These are phyloP conservation scores for Tetragnatha versicolor DNA, from an alignment of 1,140 invertebrate species.

Conservation along the genomic window DNA sequence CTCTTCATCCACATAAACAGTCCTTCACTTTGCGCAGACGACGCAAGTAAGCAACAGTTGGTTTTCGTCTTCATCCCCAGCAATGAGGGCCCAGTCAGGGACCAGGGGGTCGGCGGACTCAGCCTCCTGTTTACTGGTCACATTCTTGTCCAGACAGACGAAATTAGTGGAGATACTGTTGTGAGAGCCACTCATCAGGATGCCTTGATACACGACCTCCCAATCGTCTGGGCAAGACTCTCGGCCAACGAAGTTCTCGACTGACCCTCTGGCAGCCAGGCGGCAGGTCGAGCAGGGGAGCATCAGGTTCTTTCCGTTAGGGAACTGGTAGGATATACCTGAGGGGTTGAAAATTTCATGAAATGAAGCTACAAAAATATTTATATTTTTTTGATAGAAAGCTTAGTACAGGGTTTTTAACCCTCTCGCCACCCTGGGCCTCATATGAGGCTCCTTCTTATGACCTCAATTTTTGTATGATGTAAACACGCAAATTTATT, in stretches of 20 bases:
- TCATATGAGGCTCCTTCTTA: too few species aligned
- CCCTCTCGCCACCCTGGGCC: too few species aligned
- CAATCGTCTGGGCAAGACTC: slow-evolving; percentile 26
- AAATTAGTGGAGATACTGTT: slow-evolving; percentile 21
- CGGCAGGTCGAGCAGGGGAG: slow-evolving; percentile 16
- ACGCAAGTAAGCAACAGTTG: slow-evolving; percentile 25
- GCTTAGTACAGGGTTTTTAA: too few species aligned
- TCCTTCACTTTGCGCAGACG: slow-evolving; percentile 39
- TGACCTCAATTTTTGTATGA: too few species aligned
- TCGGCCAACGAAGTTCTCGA: slow-evolving; percentile 22
- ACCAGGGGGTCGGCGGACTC: not conserved
- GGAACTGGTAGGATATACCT: slow-evolving; percentile 25
- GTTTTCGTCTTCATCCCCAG: slow-evolving; percentile 11
- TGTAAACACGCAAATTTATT: too few species aligned
- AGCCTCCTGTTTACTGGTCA: not conserved
- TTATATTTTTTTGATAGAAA: too few species aligned
- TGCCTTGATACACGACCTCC: slow-evolving; percentile 26
- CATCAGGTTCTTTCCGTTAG: not conserved
- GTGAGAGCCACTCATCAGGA: slow-evolving; percentile 11
- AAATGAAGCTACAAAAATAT: too few species aligned
- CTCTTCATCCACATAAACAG: too few species aligned
- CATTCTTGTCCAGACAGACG: slow-evolving; percentile 27
- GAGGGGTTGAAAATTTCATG: too few species aligned
- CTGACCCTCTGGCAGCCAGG: slow-evolving; percentile 10
- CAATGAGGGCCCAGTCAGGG: slow-evolving; percentile 3